A percentile compares a stretch with the other conserved stretches of the same genome.
phyloP scores from a whole-genome alignment of 1,140 invertebrate species.

The Tetragnatha versicolor region DNA sequence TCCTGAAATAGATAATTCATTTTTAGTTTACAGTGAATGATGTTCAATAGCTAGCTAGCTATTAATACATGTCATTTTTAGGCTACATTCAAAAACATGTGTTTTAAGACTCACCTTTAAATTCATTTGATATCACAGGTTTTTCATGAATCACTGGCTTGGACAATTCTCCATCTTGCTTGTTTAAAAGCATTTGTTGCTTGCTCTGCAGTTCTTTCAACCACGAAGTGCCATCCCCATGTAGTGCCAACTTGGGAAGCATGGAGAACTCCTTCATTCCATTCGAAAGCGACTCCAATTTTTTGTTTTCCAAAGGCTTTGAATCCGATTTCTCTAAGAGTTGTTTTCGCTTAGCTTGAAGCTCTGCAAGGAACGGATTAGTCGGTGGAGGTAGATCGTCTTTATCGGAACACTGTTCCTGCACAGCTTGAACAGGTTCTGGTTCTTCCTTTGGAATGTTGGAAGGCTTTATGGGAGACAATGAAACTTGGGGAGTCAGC shows the following conservation, averaged over 20 bases:
- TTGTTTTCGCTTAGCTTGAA: constrained; percentile 49
- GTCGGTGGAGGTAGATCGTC: constrained; percentile 29
- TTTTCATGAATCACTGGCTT: constrained; percentile 9
- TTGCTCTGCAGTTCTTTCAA: constrained; percentile 44
- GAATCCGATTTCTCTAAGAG: constrained; percentile 22
- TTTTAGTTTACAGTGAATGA: no score
- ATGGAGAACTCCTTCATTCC: constrained; percentile 23
- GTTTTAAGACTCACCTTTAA: constrained; percentile 25
- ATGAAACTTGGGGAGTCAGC: constrained; percentile 14
- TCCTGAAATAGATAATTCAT: constrained; percentile 15
- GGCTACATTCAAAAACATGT: no score
- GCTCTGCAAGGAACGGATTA: constrained; percentile 46
- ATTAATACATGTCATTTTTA: no score
- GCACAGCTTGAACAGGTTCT: background rate
- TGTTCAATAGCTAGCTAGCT: no score
- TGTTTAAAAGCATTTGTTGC: constrained; percentile 29
- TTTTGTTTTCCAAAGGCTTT: background rate
- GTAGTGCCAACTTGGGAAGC: constrained; percentile 30
- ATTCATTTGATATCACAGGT: background rate
- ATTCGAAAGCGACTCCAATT: background rate
- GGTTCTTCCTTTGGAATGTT: background rate
- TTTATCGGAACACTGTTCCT: background rate
- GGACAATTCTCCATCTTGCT: constrained; percentile 12
- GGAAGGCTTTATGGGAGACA: constrained; percentile 18
- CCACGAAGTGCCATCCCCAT: constrained; percentile 42